Base-by-base conservation (phyloP, 2,113 vertebrate species). In the Siniperca knerii region DNA sequence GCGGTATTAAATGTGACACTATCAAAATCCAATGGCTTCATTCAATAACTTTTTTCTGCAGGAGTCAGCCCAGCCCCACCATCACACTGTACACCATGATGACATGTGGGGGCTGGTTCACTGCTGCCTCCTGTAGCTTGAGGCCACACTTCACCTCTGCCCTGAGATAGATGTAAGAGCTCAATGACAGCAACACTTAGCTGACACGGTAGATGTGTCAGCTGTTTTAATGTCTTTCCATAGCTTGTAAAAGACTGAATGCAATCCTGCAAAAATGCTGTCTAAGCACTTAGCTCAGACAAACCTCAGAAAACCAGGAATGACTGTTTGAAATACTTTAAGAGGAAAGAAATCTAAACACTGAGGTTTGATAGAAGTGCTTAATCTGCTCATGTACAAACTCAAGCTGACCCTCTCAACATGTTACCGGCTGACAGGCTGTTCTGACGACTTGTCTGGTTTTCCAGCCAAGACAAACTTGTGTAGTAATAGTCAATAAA, bases 121-220 rank as follows among this genome's bases (percentile, higher is more conserved):
- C 66, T 4, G 64, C 72, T 44, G 62, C 72, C 46, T 75, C 57
- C 61, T 29, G 29, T 69, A 75, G 76, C 88, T 75, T 0, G 8
- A 72, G 84, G 87, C 87, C 79, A 85, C 13, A 25, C 86, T 89
- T 90, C 85, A 92, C 87, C 93, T 89, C 85, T 90, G 89, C 58
- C 89, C 92, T 71, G 64, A 85, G 76, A 91, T 71, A 86, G 84
- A 92, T 92, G 86, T 84, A 85, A 75, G 74, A 81, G 84, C 89
- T 87, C 81, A 60, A 71, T 81, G 83, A 83, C 85, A 87, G 87
- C 87, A 83, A 88, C 87, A 87, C 84, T 92, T 90, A 89, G 83
- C 89, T 87, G 82, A 87, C 85, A 84, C 88, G 77, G 83, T 76
- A 81, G 81, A 83, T 71, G 87, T 84, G 81, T 93, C 89, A 87